Conservation (phyloP, 1,140 invertebrate species). For the Steinernema khuongi region DNA sequence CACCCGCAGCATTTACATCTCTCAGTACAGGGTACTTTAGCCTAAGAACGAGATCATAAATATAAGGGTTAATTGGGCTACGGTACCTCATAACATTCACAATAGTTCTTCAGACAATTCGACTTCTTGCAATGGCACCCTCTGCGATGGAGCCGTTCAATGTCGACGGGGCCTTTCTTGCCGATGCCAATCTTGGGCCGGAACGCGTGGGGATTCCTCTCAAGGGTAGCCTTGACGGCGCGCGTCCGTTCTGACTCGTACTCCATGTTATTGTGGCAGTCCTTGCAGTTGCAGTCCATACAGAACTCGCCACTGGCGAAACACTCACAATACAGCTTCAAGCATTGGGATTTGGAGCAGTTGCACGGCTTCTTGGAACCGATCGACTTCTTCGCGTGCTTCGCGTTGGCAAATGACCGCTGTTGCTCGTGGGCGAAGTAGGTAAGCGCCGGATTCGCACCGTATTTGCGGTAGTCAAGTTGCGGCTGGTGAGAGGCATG, state of each 20-base stretch:
- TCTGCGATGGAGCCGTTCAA: slow-evolving; percentile 80
- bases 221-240: slow-evolving; percentile 81
- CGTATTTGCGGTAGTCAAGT: slow-evolving; percentile 12
- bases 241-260: slow-evolving; percentile 87
- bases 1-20: slow-evolving; percentile 94
- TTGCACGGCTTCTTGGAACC: slow-evolving; percentile 19
- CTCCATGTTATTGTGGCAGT: slow-evolving; percentile 89
- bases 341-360: slow-evolving; percentile 20
- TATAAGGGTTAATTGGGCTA: not conserved
- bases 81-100: slow-evolving; percentile 92
- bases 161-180: slow-evolving; percentile 54
- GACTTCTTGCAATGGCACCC: slow-evolving; percentile 96
- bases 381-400: not conserved
- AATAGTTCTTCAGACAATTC: slow-evolving; percentile 96
- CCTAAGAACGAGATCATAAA: slow-evolving; percentile 63
- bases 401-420: slow-evolving; percentile 1
- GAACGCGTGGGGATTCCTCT: slow-evolving; percentile 84
- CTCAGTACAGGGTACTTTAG: slow-evolving; percentile 88
- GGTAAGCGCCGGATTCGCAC: not conserved
- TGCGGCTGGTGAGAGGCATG: not conserved
- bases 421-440: slow-evolving; percentile 10
- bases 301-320: slow-evolving; percentile 99
- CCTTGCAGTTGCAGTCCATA: slow-evolving; percentile 90
- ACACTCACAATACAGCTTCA: slow-evolving; percentile 77
- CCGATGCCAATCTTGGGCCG: slow-evolving; percentile 82